Percentiles rank a stretch among this genome's conserved stretches.
phyloP scores from a whole-genome alignment of 2,797 vertebrate genomes.

The Sebastiscus albofasciatus region DNA sequence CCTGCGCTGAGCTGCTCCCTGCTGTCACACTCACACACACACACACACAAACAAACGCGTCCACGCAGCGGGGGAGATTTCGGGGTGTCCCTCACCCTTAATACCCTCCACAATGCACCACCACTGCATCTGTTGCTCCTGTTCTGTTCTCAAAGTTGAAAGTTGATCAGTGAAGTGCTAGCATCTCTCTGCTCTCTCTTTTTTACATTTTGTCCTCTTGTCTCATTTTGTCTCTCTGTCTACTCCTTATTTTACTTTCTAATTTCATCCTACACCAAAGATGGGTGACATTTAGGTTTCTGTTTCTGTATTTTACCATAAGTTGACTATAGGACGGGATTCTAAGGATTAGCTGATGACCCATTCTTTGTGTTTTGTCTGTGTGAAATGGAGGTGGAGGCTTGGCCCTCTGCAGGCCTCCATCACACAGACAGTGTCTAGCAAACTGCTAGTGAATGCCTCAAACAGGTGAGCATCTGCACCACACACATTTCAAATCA shows the following conservation, averaged over 20 bases:
- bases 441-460: constrained; percentile 39
- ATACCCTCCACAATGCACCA: constrained; percentile 78
- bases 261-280: constrained; percentile 12
- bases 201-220: constrained; percentile 16
- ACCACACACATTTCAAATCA: constrained; percentile 9
- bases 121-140: constrained; percentile 82
- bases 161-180: constrained; percentile 77
- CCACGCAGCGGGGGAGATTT: constrained; percentile 78
- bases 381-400: constrained; percentile 22
- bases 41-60: constrained; percentile 73
- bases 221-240: neutral
- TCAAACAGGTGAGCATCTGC: constrained; percentile 77
- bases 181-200: constrained; percentile 48
- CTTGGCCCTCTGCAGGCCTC: constrained; percentile 56
- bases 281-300: constrained; percentile 1
- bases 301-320: constrained; percentile 13
- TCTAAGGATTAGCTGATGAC: constrained; percentile 17
- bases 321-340: constrained; percentile 11
- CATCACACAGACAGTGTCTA: constrained; percentile 11
- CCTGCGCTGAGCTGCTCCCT: constrained; percentile 82
- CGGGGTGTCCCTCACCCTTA: constrained; percentile 82
- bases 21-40: constrained; percentile 70
- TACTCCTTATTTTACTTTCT: constrained; percentile 1
- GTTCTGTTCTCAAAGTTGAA: constrained; percentile 77
- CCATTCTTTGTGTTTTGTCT: constrained; percentile 6